Percentiles rank a stretch among this genome's conserved stretches.
Evolutionary conservation across 2,888 invertebrate species (phyloP).

Genomic region (Muscina levida): DNA sequence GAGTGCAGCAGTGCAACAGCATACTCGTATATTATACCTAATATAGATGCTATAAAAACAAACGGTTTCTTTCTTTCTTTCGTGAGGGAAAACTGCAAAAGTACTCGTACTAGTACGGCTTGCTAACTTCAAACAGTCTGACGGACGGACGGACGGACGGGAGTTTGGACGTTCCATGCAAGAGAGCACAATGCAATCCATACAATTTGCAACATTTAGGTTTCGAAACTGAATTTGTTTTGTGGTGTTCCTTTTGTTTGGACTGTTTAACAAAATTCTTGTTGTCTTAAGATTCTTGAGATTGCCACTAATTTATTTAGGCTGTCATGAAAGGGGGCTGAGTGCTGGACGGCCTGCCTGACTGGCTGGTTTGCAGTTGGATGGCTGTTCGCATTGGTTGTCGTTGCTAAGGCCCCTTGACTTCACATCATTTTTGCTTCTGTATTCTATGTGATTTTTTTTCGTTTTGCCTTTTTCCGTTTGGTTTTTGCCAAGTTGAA

Average conservation of each 20-base stretch:
- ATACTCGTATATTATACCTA: conserved; percentile 34
- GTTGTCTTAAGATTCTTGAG: conserved; percentile 55
- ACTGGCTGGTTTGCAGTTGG: conserved; percentile 45
- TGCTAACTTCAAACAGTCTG: too few species aligned
- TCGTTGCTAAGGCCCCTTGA: conserved; percentile 59
- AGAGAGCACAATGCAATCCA: conserved; percentile 19
- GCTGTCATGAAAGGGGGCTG: conserved; percentile 58
- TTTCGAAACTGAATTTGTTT: conserved; percentile 17
- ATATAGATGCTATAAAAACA: conserved; percentile 58
- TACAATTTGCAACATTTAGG: conserved; percentile 44
- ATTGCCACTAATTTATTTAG: conserved; percentile 64
- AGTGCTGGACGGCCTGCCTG: conserved; percentile 11
- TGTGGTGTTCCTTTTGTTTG: background rate
- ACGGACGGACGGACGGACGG: too few species aligned
- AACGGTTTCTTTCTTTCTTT: conserved; percentile 53
- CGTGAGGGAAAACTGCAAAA: background rate
- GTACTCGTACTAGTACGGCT: too few species aligned
- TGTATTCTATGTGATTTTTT: conserved; percentile 29
- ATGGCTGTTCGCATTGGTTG: conserved; percentile 4
- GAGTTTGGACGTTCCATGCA: background rate
- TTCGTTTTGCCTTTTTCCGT: background rate
- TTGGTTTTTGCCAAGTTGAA: conserved; percentile 55
- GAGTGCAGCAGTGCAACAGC: too few species aligned
- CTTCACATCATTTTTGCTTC: conserved; percentile 33
- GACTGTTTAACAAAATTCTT: conserved; percentile 34